Conservation (phyloP, 2,797 vertebrate genomes). For the Anableps anableps region DNA sequence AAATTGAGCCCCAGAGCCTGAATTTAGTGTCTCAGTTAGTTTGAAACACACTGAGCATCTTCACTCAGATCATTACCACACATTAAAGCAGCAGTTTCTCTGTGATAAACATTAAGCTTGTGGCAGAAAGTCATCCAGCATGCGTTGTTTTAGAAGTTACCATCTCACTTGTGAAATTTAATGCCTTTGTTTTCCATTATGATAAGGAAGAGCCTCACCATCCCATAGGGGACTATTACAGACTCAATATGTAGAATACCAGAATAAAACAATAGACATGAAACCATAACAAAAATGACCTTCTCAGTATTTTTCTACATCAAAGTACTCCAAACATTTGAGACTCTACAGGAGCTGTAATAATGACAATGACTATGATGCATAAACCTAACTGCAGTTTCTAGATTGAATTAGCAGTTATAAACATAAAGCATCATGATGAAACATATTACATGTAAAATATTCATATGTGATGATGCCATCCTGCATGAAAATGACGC, state of each 20-base stretch:
- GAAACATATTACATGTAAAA: neutral
- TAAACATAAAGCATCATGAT: neutral
- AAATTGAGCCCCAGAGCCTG: neutral
- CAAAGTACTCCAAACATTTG: neutral
- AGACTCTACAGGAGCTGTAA: neutral
- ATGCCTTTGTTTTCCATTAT: slow-evolving; percentile 58
- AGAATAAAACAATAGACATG: neutral
- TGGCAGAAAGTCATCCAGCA: slow-evolving; percentile 15
- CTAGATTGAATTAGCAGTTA: neutral
- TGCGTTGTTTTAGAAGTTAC: slow-evolving; percentile 38
- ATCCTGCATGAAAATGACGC: neutral
- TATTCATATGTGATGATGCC: no score
- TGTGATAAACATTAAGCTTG: slow-evolving; percentile 28
- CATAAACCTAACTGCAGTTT: neutral
- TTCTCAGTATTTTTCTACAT: neutral
- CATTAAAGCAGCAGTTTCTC: slow-evolving; percentile 6
- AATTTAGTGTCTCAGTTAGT: slow-evolving; percentile 4
- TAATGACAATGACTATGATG: neutral
- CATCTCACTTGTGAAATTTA: slow-evolving; percentile 45
- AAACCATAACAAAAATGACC: neutral
- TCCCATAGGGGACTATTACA: slow-evolving; percentile 38
- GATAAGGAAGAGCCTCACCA: slow-evolving; percentile 11
- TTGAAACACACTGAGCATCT: neutral
- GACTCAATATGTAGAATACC: slow-evolving; percentile 20
- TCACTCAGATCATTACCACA: slow-evolving; percentile 6